Evolutionary conservation across 1,140 invertebrate genomes (phyloP), one percentile per base, ranked within the genome.

Genomic region (Meloidogyne hapla): DNA sequence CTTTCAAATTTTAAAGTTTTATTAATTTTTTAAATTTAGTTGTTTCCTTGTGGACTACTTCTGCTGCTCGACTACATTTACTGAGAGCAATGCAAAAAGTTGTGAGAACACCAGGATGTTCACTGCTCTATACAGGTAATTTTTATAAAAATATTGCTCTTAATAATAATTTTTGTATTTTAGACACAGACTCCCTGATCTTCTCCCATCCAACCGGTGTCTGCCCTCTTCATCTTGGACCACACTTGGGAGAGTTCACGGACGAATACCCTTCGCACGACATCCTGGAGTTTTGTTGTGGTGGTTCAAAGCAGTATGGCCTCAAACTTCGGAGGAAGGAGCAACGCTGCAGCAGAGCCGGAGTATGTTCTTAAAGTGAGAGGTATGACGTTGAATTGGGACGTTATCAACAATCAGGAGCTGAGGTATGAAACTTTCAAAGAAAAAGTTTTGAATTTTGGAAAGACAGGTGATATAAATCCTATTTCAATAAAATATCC

Each of bases 371-470:
- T 73, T 13, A 73, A 73, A 73, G 5, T 73, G 1, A 12, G 71
- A 1, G 71, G 71, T 6, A 73, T 73, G 2, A 73, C 71, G 2
- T 38, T 73, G 15, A 64, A 23, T 6, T 23, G 12, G 2, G 64
- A 73, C 6, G 18, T 56, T 6, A 6, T 13, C 8, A 33, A 26
- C 0, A 26, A 42, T 23, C 65, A 38, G 0, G 23, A 25, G 2
- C n/a, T 73, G n/a, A 64, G 70, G 10, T 73, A 45, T 15, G 63
- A 73, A 28, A 73, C 13, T 15, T 73, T 73, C 38, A 73, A 73
- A 21, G 15, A n/a, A n/a, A 62, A 66, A 28, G 56, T 73, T 25
- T 38, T 73, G 8, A 13, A 12, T 28, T 73, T 63, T 70, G 33
- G n/a, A n/a, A n/a, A n/a, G n/a, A n/a, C 33, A 13, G n/a, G n/a